These are phyloP conservation scores for Aplocera efformata DNA, from an alignment of 2,888 invertebrate species.

Conservation along the genomic window DNA sequence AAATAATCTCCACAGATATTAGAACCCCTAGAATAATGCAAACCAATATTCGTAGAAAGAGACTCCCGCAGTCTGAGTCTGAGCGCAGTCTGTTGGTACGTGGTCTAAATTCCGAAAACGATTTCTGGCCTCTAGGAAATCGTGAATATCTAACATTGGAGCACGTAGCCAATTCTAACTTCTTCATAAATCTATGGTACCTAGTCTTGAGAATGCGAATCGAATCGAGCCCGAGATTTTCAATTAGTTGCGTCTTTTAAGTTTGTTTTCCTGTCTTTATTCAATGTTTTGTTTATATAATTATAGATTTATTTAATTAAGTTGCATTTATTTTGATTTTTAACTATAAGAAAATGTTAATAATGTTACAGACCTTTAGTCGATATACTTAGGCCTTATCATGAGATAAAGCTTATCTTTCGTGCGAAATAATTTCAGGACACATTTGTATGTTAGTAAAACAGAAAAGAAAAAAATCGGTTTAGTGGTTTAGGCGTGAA, in stretches of 20 bases:
- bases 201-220: constrained; percentile 32
- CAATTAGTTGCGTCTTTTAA: constrained; percentile 12
- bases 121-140: constrained; percentile 42
- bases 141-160: constrained; percentile 45
- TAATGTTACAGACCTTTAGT: no score
- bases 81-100: constrained; percentile 51
- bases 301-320: no score
- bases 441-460: no score
- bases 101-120: constrained; percentile 53
- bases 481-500: no score
- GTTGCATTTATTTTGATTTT: no score
- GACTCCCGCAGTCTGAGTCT: no score
- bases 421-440: no score
- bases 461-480: no score
- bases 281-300: no score
- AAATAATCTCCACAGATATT: constrained; percentile 38
- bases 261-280: background rate
- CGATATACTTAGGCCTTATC: no score
- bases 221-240: constrained; percentile 30
- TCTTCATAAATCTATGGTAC: constrained; percentile 49
- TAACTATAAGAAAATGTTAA: no score
- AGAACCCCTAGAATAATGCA: constrained; percentile 50
- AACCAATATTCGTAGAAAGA: constrained; percentile 63
- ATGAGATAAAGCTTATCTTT: no score
- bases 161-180: constrained; percentile 55